Evolutionary conservation across 2,113 vertebrate genomes (phyloP), one percentile per base, ranked within the genome.

Genomic region (Bubalus kerabau): DNA sequence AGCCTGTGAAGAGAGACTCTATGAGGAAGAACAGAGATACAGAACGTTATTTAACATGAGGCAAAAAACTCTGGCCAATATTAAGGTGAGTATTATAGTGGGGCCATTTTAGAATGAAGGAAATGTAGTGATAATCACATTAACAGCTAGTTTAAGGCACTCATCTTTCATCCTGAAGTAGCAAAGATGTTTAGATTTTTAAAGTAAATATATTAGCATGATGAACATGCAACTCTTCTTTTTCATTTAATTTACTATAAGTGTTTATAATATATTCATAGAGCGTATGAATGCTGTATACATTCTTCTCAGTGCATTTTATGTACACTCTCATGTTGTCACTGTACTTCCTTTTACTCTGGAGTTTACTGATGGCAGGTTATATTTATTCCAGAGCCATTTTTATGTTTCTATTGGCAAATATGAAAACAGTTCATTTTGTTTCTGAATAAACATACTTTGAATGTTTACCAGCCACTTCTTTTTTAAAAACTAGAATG

Each of bases 31-130:
- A 0, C 46, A n/a, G 56, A 94, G 8, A 57, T 91, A 93, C 24
- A 36, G 9, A 43, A 28, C 1, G 2, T n/a, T 97, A 5, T 0
- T 76, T 21, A 30, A 30, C 4, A 94, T 40, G 40, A 95, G 98
- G 80, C 86, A 97, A n/a, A 94, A 32, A 5, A 97, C 96, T 36
- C 89, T 98, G 57, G 9, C 3, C 23, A 4, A 76, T 3, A 71
- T 94, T 71, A 46, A 60, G 36, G 98, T 98, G 17, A 98, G 98
- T 96, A 26, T 92, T 48, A 28, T 40, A 91, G 85, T 56, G 62
- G 3, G 2, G 50, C 30, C 71, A 0, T 52, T 89, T 71, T 57
- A 87, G 52, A 76, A 48, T 32, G 54, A 97, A 85, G 26, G n/a
- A 67, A 92, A 60, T 56, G 40, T 1, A 30, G 2, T 50, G 21